phyloP scores from a whole-genome alignment of 2,888 invertebrate species.

The Malachius bipustulatus region DNA sequence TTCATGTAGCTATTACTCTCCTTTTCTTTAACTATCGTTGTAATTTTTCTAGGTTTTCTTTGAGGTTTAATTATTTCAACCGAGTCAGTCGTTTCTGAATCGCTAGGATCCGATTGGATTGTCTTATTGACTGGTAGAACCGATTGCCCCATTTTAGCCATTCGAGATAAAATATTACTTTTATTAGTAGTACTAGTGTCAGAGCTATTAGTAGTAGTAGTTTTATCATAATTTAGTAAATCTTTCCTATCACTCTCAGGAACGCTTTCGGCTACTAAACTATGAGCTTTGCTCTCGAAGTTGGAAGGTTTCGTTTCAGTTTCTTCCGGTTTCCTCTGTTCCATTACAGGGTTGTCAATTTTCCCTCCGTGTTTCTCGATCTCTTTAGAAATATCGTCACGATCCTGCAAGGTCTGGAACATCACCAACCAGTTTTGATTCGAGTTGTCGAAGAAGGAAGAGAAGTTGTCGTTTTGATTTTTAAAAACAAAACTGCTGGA shows the following conservation, averaged over 20 bases:
- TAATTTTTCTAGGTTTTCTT: constrained; percentile 4
- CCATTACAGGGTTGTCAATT: constrained; percentile 8
- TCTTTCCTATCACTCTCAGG: background rate
- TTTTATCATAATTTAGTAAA: too few relatives aligned
- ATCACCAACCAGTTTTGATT: constrained; percentile 29
- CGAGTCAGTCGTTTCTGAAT: constrained; percentile 19
- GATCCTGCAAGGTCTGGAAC: constrained; percentile 25
- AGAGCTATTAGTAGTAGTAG: constrained; percentile 20
- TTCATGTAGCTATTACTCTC: background rate
- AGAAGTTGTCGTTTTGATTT: constrained; percentile 25
- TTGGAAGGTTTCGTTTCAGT: constrained; percentile 5
- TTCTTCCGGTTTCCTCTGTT: constrained; percentile 6
- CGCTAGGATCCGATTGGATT: constrained; percentile 21
- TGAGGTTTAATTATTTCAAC: background rate
- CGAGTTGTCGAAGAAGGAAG: constrained; percentile 27
- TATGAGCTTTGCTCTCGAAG: background rate
- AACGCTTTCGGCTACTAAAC: background rate
- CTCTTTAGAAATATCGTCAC: constrained; percentile 21
- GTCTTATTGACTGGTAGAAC: constrained; percentile 31
- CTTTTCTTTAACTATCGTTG: background rate
- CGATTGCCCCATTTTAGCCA: constrained; percentile 47
- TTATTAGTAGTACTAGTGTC: constrained; percentile 28
- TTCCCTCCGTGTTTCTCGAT: constrained; percentile 19
- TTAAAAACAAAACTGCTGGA: constrained; percentile 20
- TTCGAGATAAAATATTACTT: constrained; percentile 41